Conservation (phyloP, 92 coral and sea anemone species). For the Porites cylindrica region DNA sequence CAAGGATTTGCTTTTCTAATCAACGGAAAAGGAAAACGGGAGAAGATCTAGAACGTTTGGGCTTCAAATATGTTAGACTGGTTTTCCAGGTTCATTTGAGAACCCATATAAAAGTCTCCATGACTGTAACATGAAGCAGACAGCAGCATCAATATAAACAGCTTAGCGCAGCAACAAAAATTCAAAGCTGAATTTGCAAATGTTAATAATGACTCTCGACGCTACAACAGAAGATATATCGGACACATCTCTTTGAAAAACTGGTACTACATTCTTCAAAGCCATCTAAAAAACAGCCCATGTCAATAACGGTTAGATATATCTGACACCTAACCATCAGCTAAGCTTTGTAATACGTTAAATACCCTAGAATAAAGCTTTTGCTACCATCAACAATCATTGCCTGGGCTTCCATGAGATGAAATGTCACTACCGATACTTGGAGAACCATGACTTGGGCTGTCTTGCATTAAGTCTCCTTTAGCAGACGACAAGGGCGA, state of each 20-base stretch:
- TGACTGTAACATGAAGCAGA: neutral
- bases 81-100: neutral
- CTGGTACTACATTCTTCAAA: neutral
- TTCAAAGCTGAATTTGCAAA: neutral
- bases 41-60: neutral
- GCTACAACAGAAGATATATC: conserved; percentile 10
- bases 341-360: conserved; percentile 7
- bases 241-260: neutral
- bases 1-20: neutral
- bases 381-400: conserved; percentile 8
- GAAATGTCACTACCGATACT: conserved; percentile 43
- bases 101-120: neutral
- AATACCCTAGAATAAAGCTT: neutral
- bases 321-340: conserved; percentile 14
- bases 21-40: neutral
- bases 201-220: neutral
- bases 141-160: conserved; percentile 4
- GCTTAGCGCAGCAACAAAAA: neutral
- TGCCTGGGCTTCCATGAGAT: conserved; percentile 45
- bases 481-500: conserved; percentile 36
- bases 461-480: conserved; percentile 38
- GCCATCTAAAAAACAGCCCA: conserved; percentile 8
- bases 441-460: conserved; percentile 44
- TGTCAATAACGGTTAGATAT: conserved; percentile 9
- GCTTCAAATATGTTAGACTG: neutral